Conservation (phyloP, 1,140 invertebrate species). For the Drosophila lowei region DNA sequence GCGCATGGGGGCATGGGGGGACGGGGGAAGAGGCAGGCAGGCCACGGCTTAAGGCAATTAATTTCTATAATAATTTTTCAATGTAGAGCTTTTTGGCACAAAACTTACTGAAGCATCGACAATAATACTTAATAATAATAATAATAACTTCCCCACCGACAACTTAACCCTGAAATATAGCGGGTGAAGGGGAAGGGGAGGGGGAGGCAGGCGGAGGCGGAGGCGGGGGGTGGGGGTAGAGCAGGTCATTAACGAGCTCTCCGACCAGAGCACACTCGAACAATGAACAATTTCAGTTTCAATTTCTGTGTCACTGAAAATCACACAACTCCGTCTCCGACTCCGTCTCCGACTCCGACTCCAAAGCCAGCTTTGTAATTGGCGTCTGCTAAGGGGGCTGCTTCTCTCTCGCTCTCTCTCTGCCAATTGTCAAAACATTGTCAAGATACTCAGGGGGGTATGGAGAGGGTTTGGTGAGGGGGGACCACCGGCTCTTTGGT, state of each 20-base stretch:
- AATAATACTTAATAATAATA: constrained; percentile 24
- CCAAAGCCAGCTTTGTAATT: constrained; percentile 61
- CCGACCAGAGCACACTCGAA: constrained; percentile 57
- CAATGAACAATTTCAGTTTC: constrained; percentile 70
- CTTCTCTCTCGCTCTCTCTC: constrained; percentile 13
- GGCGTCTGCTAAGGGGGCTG: constrained; percentile 14
- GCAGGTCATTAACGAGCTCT: constrained; percentile 66
- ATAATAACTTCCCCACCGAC: constrained; percentile 44
- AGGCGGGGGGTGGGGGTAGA: constrained; percentile 19
- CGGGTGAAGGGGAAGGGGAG: constrained; percentile 16
- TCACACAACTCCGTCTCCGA: constrained; percentile 56
- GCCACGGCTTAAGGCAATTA: constrained; percentile 48
- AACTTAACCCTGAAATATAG: constrained; percentile 63
- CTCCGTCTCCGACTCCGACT: constrained; percentile 27
- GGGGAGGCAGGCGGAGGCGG: too few species aligned
- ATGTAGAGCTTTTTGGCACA: constrained; percentile 55
- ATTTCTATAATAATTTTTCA: constrained; percentile 64
- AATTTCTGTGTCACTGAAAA: constrained; percentile 68
- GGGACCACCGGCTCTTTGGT: constrained; percentile 21
- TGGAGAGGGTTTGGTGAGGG: too few species aligned
- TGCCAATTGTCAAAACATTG: constrained; percentile 58
- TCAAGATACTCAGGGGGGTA: constrained; percentile 24
- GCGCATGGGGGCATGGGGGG: too few species aligned
- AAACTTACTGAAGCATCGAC: constrained; percentile 62
- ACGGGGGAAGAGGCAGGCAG: too few species aligned